Percentiles rank a stretch among this genome's conserved stretches.
These are phyloP conservation scores for Chloroceryle aenea DNA, from an alignment of 2,113 vertebrate species.

Conservation along the genomic window DNA sequence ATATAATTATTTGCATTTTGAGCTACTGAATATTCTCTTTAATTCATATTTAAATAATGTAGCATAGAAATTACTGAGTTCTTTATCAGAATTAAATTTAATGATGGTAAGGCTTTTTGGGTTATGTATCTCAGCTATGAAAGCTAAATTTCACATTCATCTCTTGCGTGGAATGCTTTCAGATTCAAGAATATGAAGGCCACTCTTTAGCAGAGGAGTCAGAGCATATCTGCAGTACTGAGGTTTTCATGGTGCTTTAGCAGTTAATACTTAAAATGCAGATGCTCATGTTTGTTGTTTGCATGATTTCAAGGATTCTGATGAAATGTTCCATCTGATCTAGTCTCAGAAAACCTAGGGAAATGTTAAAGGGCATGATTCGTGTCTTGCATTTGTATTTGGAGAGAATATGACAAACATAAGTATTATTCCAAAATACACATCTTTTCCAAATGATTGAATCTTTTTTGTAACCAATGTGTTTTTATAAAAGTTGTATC, in stretches of 20 bases:
- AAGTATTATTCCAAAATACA: neutral
- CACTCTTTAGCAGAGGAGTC: neutral
- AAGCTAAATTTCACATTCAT: slow-evolving; percentile 12
- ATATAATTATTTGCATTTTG: neutral
- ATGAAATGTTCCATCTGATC: slow-evolving; percentile 40
- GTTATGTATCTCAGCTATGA: neutral
- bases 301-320: slow-evolving; percentile 25
- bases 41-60: neutral
- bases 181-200: neutral
- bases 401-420: neutral
- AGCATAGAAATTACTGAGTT: neutral
- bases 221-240: neutral
- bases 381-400: neutral
- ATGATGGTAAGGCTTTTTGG: neutral
- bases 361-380: slow-evolving; percentile 14
- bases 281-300: slow-evolving; percentile 17
- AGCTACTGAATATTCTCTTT: neutral
- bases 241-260: slow-evolving; percentile 22
- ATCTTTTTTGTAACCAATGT: neutral
- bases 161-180: neutral
- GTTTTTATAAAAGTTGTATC: neutral
- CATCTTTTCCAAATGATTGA: neutral
- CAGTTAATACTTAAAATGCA: slow-evolving; percentile 50
- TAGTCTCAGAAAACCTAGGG: neutral
- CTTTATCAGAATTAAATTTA: neutral